Evolutionary conservation across 1,140 invertebrate species (phyloP).

Genomic region (Micrasema longulum): DNA sequence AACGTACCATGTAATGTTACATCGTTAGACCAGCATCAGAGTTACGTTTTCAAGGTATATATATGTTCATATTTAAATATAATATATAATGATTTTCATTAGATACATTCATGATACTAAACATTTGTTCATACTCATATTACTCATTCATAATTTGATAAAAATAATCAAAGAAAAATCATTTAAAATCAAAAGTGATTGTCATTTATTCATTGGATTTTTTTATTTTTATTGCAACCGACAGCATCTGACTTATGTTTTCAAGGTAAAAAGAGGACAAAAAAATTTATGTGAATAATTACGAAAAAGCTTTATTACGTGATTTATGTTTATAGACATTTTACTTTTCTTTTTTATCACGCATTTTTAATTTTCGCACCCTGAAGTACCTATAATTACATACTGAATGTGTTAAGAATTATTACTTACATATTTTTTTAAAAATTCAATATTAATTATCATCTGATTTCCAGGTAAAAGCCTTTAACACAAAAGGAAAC

Average conservation of each 20-base stretch:
- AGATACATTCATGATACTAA: background rate
- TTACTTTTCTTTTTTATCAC: constrained; percentile 52
- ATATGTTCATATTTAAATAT: constrained; percentile 50
- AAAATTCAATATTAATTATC: background rate
- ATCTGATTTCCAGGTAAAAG: constrained; percentile 76
- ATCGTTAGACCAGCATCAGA: constrained; percentile 84
- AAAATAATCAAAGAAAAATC: constrained; percentile 17
- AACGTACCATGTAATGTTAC: constrained; percentile 90
- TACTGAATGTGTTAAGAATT: constrained; percentile 6
- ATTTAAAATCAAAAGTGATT: no score
- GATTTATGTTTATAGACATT: constrained; percentile 53
- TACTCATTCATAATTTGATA: constrained; percentile 41
- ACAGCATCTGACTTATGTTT: constrained; percentile 66
- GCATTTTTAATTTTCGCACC: constrained; percentile 55
- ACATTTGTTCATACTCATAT: constrained; percentile 9
- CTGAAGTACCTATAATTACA: constrained; percentile 36
- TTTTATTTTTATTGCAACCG: constrained; percentile 64
- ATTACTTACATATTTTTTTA: background rate
- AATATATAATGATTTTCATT: no score
- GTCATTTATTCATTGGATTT: constrained; percentile 56
- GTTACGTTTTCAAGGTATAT: constrained; percentile 80
- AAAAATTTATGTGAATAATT: constrained; percentile 51
- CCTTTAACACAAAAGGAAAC: constrained; percentile 85
- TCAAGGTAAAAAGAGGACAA: constrained; percentile 63
- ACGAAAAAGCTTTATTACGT: constrained; percentile 52